Evolutionary conservation across 2,113 vertebrate species (phyloP).

Genomic region (Glareola pratincola): DNA sequence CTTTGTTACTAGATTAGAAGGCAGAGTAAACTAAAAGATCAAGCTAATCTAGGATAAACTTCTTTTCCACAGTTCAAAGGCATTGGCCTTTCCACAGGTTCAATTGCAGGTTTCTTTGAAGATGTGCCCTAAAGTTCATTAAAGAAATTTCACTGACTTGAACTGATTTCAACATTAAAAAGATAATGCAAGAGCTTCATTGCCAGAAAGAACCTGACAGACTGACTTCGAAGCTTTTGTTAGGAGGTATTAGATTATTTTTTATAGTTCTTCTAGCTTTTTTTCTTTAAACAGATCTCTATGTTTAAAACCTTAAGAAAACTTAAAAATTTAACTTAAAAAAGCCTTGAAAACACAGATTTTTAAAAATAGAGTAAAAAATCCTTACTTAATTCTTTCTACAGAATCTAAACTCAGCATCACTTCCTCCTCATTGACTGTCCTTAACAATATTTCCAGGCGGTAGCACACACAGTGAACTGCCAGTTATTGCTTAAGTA

Average conservation of each 20-base stretch:
- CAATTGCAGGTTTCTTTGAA: slow-evolving; percentile 82
- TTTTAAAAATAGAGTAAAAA: neutral
- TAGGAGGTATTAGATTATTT: slow-evolving; percentile 68
- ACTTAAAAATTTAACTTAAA: neutral
- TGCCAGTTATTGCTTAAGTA: neutral
- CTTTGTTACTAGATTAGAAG: slow-evolving; percentile 72
- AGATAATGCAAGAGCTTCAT: slow-evolving; percentile 69
- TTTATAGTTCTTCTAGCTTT: slow-evolving; percentile 26
- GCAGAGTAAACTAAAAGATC: slow-evolving; percentile 67
- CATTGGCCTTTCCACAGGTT: slow-evolving; percentile 65
- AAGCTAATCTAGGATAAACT: slow-evolving; percentile 74
- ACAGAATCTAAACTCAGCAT: neutral
- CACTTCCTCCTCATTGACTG: neutral
- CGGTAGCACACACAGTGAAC: neutral
- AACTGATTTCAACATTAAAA: slow-evolving; percentile 77
- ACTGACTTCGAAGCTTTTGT: slow-evolving; percentile 76
- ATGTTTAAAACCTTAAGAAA: neutral
- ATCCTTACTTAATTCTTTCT: neutral
- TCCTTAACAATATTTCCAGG: neutral
- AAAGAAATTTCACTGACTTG: slow-evolving; percentile 81
- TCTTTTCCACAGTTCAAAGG: slow-evolving; percentile 76
- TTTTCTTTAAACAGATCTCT: neutral
- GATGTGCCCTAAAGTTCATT: slow-evolving; percentile 83
- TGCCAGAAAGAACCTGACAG: slow-evolving; percentile 70
- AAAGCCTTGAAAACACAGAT: neutral